phyloP scores from a whole-genome alignment of 2,888 invertebrate species.

The Trachelus troglodyta region DNA sequence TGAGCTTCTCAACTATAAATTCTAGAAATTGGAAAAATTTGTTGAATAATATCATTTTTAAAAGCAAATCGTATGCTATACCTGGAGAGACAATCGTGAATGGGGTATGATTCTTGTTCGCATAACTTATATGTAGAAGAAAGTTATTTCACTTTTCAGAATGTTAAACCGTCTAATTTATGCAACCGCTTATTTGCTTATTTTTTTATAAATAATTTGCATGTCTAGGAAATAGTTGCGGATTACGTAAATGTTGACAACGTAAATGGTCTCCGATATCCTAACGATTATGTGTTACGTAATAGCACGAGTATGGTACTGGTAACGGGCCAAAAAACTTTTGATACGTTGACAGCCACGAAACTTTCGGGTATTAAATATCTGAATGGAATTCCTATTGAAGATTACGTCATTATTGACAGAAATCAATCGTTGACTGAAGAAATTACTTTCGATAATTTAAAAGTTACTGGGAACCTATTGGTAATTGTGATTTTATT shows the following conservation, averaged over 20 bases:
- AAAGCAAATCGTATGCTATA: constrained; percentile 58
- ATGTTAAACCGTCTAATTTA: not conserved
- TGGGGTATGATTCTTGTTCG: constrained; percentile 61
- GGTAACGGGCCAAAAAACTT: constrained; percentile 68
- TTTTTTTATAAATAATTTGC: not conserved
- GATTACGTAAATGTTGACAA: constrained; percentile 54
- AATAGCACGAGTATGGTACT: constrained; percentile 52
- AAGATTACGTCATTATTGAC: constrained; percentile 67
- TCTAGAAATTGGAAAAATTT: constrained; percentile 66
- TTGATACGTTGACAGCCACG: constrained; percentile 62
- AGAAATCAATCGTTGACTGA: constrained; percentile 66
- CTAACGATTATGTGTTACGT: constrained; percentile 67
- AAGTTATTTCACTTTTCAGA: not conserved
- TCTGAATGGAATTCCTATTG: constrained; percentile 67
- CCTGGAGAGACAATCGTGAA: constrained; percentile 63
- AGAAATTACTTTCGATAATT: constrained; percentile 68
- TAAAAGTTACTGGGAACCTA: constrained; percentile 68
- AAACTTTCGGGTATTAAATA: constrained; percentile 60
- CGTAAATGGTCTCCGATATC: constrained; percentile 69
- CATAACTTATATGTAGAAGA: not conserved
- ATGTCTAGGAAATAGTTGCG: constrained; percentile 62
- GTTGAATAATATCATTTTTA: constrained; percentile 65
- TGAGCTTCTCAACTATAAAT: constrained; percentile 64
- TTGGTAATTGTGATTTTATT: constrained; percentile 57
- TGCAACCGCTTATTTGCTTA: not conserved